A percentile compares a stretch with the other conserved stretches of the same genome.
phyloP scores from a whole-genome alignment of 2,797 vertebrate species.

The Oophaga sylvatica region DNA sequence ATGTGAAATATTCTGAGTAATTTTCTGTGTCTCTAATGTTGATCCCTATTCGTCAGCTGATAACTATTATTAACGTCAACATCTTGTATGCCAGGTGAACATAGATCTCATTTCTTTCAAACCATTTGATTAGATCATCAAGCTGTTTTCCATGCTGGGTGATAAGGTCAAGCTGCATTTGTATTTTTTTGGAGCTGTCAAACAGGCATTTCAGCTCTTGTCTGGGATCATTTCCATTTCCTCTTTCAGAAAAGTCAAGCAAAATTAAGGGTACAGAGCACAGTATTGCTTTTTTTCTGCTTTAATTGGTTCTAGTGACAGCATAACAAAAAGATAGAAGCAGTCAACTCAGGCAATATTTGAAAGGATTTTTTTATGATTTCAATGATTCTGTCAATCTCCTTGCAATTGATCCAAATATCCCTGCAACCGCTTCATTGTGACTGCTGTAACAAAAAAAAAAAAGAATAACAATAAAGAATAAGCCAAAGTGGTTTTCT shows the following conservation, averaged over 20 bases:
- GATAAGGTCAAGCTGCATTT: conserved; percentile 24
- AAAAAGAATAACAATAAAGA: background rate
- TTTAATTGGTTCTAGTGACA: conserved; percentile 41
- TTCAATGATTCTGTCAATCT: conserved; percentile 35
- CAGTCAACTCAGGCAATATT: background rate
- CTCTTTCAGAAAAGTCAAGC: conserved; percentile 31
- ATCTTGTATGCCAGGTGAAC: conserved; percentile 29
- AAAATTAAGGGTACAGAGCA: conserved; percentile 28
- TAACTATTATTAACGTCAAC: conserved; percentile 42
- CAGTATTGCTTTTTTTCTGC: conserved; percentile 3
- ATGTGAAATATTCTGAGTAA: conserved; percentile 14
- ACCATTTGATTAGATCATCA: conserved; percentile 43
- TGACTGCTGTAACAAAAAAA: background rate
- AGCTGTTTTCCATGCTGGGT: conserved; percentile 41
- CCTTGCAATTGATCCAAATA: conserved; percentile 26
- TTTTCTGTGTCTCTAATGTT: conserved; percentile 10
- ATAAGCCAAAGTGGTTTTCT: background rate
- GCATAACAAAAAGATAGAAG: conserved; percentile 27
- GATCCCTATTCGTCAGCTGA: conserved; percentile 19
- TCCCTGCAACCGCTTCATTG: background rate
- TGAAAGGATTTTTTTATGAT: conserved; percentile 23
- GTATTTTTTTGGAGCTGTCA: conserved; percentile 36
- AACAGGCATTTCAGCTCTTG: conserved; percentile 28
- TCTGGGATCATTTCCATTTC: conserved; percentile 28
- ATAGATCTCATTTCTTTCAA: conserved; percentile 12